A percentile compares a stretch with the other conserved stretches of the same genome.
Evolutionary conservation across 2,113 vertebrate species (phyloP).

Genomic region (Carollia perspicillata): DNA sequence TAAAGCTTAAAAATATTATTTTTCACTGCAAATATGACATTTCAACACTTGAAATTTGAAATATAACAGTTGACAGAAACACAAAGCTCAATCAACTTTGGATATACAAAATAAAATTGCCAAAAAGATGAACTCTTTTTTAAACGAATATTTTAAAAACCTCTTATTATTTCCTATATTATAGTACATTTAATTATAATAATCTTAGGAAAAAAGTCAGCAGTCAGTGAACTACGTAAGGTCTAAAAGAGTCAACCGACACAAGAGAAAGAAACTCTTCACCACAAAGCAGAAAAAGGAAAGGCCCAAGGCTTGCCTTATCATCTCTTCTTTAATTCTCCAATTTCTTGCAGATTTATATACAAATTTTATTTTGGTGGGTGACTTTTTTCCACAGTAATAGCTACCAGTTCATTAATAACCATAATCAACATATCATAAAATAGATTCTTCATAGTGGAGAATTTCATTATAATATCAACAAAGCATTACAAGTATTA

Average conservation of each 20-base stretch:
- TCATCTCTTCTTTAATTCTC: background rate
- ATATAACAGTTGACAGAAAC: background rate
- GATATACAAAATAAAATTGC: background rate
- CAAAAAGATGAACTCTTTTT: background rate
- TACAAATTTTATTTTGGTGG: background rate
- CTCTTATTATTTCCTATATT: background rate
- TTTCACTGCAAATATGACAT: constrained; percentile 12
- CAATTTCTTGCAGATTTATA: background rate
- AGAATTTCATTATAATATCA: background rate
- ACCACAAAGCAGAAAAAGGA: background rate
- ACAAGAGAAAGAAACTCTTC: background rate
- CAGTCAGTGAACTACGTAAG: background rate
- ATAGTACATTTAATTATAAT: background rate
- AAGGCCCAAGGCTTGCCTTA: background rate
- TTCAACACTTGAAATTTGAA: background rate
- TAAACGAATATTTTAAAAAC: background rate
- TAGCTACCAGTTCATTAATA: background rate
- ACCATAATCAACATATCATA: background rate
- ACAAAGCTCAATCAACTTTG: background rate
- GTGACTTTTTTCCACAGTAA: background rate
- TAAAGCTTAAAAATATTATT: constrained; percentile 19
- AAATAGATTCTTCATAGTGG: background rate
- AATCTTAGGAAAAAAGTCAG: background rate
- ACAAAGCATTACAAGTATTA: background rate
- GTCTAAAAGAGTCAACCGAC: background rate